These are phyloP conservation scores for Leptarthrus brevirostris DNA, from an alignment of 2,888 invertebrate genomes.

Conservation along the genomic window DNA sequence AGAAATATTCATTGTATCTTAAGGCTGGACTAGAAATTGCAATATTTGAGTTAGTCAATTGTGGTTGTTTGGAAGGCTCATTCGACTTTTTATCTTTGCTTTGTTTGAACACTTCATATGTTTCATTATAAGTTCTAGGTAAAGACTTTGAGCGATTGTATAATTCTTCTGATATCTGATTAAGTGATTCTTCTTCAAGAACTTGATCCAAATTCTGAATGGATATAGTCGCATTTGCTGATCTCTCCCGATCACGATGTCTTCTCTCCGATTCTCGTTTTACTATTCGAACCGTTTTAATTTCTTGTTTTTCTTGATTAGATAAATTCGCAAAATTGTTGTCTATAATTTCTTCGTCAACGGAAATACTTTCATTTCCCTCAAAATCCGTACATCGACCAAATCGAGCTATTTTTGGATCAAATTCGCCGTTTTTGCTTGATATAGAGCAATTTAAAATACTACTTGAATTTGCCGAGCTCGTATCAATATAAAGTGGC, in stretches of 20 bases:
- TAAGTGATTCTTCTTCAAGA: conserved; percentile 63
- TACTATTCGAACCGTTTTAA: conserved; percentile 92
- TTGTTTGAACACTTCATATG: conserved; percentile 52
- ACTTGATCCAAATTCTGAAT: conserved; percentile 67
- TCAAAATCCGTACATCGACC: conserved; percentile 59
- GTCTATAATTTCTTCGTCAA: conserved; percentile 65
- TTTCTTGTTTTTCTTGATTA: conserved; percentile 86
- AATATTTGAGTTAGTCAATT: conserved; percentile 5
- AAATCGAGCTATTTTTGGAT: conserved; percentile 56
- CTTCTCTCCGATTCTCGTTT: conserved; percentile 90
- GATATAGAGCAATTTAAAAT: conserved; percentile 58
- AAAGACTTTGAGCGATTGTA: conserved; percentile 70
- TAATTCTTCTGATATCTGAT: conserved; percentile 51
- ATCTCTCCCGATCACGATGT: conserved; percentile 82
- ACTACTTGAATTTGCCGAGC: conserved; percentile 56
- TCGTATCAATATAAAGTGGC: conserved; percentile 79
- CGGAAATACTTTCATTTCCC: conserved; percentile 63
- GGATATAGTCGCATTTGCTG: conserved; percentile 61
- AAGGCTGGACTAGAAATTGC: conserved; percentile 49
- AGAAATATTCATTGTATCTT: conserved; percentile 58
- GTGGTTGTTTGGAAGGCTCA: conserved; percentile 11
- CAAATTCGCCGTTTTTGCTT: conserved; percentile 61
- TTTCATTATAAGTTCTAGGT: conserved; percentile 66
- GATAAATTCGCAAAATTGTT: conserved; percentile 71
- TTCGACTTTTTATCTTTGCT: conserved; percentile 28